A percentile compares a stretch with the other conserved stretches of the same genome.
These are phyloP conservation scores for Thymelicus acteon DNA, from an alignment of 2,888 invertebrate genomes.

Conservation along the genomic window DNA sequence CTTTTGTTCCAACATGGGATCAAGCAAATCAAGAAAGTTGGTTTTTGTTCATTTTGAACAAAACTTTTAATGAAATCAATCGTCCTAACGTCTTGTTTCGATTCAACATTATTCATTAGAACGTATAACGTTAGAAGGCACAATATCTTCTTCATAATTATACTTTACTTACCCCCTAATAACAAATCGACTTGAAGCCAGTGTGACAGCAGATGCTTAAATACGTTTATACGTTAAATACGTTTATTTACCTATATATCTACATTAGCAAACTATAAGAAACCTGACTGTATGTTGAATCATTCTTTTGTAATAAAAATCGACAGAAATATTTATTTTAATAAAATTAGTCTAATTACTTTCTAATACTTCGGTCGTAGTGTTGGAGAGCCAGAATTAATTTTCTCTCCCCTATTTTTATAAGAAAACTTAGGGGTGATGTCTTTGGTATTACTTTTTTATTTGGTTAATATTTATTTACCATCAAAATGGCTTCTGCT, in stretches of 20 bases:
- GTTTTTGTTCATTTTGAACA: slow-evolving; percentile 59
- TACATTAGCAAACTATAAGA: not conserved
- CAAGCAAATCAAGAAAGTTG: slow-evolving; percentile 56
- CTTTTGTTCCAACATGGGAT: slow-evolving; percentile 61
- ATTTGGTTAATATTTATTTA: too few species aligned
- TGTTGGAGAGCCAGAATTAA: not conserved
- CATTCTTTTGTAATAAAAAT: too few species aligned
- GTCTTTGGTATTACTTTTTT: too few species aligned
- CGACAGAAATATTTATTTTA: too few species aligned
- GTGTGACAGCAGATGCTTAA: not conserved
- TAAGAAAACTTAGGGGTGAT: too few species aligned
- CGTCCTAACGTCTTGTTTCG: slow-evolving; percentile 12
- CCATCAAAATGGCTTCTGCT: too few species aligned
- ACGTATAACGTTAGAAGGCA: not conserved
- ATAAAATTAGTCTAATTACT: too few species aligned
- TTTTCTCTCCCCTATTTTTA: not conserved
- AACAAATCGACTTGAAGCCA: not conserved
- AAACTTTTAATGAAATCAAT: slow-evolving; percentile 55
- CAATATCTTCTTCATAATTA: not conserved
- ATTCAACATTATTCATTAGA: not conserved
- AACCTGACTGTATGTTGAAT: not conserved
- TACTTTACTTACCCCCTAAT: not conserved
- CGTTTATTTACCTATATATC: too few species aligned
- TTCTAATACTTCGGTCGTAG: too few species aligned
- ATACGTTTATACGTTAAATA: too few species aligned